Evolutionary conservation across 2,797 vertebrate genomes (phyloP).

Genomic region (Clarias pachynema): DNA sequence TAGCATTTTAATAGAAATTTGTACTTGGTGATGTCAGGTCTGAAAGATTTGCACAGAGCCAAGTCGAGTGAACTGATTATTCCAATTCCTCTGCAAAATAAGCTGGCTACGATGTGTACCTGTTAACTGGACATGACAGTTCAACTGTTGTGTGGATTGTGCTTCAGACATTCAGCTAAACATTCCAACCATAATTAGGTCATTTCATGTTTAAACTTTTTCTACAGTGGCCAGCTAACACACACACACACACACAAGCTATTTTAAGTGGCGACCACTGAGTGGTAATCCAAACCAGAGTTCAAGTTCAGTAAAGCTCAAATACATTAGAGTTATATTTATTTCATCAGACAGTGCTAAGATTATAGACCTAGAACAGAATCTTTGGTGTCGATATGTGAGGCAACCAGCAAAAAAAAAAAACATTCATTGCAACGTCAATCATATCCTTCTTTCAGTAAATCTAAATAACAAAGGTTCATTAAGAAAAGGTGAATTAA

Average conservation of each 20-base stretch:
- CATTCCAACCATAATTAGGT: constrained; percentile 43
- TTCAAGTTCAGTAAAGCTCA: constrained; percentile 11
- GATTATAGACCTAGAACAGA: constrained; percentile 61
- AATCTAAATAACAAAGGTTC: constrained; percentile 44
- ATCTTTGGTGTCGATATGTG: constrained; percentile 85
- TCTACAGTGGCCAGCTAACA: constrained; percentile 17
- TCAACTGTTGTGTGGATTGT: constrained; percentile 70
- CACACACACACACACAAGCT: constrained; percentile 3
- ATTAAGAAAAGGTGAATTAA: constrained; percentile 33
- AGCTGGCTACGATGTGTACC: constrained; percentile 18
- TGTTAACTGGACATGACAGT: constrained; percentile 60
- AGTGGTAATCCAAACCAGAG: constrained; percentile 19
- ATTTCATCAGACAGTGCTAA: constrained; percentile 22
- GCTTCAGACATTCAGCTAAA: constrained; percentile 46
- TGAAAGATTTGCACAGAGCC: constrained; percentile 5
- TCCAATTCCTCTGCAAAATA: not conserved
- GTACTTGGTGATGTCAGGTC: not conserved
- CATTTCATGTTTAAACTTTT: constrained; percentile 19
- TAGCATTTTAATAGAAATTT: not conserved
- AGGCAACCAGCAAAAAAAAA: constrained; percentile 32
- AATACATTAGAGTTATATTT: constrained; percentile 19
- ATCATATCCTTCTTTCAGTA: constrained; percentile 47
- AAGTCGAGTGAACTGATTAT: not conserved
- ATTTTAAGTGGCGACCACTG: constrained; percentile 21
- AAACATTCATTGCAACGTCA: constrained; percentile 34